A percentile compares a stretch with the other conserved stretches of the same genome.
phyloP scores from a whole-genome alignment of 1,140 invertebrate species.

The Chrysomallon squamiferum region DNA sequence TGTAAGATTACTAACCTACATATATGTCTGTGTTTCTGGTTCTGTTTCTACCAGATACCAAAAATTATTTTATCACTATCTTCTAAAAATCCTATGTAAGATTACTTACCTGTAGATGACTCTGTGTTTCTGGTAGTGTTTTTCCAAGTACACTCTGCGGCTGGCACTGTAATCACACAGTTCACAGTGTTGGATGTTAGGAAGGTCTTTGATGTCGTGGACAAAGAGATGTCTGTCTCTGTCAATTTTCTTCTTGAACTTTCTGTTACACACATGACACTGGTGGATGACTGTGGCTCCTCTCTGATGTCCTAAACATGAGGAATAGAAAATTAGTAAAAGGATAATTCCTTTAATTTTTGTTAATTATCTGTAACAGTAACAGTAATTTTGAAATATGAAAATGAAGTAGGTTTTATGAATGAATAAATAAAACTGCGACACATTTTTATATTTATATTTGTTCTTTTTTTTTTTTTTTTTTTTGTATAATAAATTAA shows the following conservation, averaged over 20 bases:
- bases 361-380: neutral
- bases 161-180: slow-evolving; percentile 59
- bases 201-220: slow-evolving; percentile 57
- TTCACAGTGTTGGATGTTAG: slow-evolving; percentile 51
- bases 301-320: slow-evolving; percentile 20
- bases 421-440: neutral
- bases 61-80: neutral
- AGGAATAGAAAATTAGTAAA: slow-evolving; percentile 1
- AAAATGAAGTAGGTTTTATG: neutral
- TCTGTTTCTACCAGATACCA: too few relatives aligned
- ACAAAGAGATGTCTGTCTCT: slow-evolving; percentile 61
- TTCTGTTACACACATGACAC: slow-evolving; percentile 63
- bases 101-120: slow-evolving; percentile 37
- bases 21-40: too few relatives aligned
- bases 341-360: neutral
- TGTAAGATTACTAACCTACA: too few relatives aligned
- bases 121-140: slow-evolving; percentile 59
- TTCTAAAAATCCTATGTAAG: slow-evolving; percentile 36
- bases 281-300: slow-evolving; percentile 56
- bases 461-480: too few relatives aligned
- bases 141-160: slow-evolving; percentile 57
- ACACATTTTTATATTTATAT: too few relatives aligned
- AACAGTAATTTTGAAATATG: neutral
- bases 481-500: too few relatives aligned
- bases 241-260: slow-evolving; percentile 64